Percentiles rank a stretch among this genome's conserved stretches.
phyloP scores from a whole-genome alignment of 1,140 invertebrate genomes.

The Micrasema minimum region DNA sequence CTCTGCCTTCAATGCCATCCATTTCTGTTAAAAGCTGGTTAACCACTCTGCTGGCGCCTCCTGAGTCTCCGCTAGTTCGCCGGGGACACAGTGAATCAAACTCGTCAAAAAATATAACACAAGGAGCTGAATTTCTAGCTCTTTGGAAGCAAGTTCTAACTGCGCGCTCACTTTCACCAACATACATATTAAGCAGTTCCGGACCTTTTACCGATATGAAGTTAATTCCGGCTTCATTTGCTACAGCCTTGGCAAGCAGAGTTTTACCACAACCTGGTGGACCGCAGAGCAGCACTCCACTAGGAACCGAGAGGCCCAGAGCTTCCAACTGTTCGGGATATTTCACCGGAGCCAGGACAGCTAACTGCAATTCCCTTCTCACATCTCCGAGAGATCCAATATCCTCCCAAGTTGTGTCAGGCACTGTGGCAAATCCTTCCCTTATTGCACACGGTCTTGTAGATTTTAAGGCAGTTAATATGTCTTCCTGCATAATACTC shows the following conservation, averaged over 20 bases:
- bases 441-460: conserved; percentile 94
- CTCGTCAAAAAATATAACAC: conserved; percentile 99
- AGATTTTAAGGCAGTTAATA: conserved; percentile 80
- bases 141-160: conserved; percentile 94
- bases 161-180: conserved; percentile 98
- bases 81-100: conserved; percentile 96
- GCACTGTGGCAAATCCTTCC: conserved; percentile 97
- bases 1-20: conserved; percentile 92
- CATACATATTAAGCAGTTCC: conserved; percentile 97
- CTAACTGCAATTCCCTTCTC: conserved; percentile 87
- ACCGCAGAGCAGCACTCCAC: conserved; percentile 91
- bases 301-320: conserved; percentile 82
- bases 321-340: conserved; percentile 82
- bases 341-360: conserved; percentile 92
- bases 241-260: conserved; percentile 91
- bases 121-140: conserved; percentile 94
- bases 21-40: conserved; percentile 99
- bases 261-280: conserved; percentile 97
- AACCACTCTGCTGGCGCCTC: conserved; percentile 85
- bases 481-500: conserved; percentile 79
- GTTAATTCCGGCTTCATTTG: conserved; percentile 96
- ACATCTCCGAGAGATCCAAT: conserved; percentile 92
- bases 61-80: conserved; percentile 79
- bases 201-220: conserved; percentile 98
- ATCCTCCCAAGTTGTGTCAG: conserved; percentile 97